A percentile compares a stretch with the other conserved stretches of the same genome.
Evolutionary conservation across 2,797 vertebrate genomes (phyloP).

Genomic region (Amniataba percoides): DNA sequence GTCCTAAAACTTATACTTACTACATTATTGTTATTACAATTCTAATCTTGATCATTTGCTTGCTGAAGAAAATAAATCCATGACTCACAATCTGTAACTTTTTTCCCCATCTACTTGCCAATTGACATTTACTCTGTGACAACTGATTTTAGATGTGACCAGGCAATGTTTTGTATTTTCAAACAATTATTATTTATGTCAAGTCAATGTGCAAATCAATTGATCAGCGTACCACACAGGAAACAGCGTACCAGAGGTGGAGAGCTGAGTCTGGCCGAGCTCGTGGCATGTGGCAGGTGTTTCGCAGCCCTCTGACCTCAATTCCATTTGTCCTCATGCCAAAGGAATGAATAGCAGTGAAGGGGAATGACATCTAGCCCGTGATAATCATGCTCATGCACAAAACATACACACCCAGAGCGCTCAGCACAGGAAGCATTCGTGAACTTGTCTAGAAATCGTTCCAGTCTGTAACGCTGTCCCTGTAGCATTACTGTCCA

Average conservation of each 20-base stretch:
- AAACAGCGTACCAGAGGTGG: constrained; percentile 48
- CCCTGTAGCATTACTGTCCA: constrained; percentile 43
- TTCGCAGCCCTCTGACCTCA: constrained; percentile 63
- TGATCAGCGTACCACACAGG: constrained; percentile 25
- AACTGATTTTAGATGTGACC: constrained; percentile 3
- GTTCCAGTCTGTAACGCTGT: constrained; percentile 32
- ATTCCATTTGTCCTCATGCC: constrained; percentile 69
- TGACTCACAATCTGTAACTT: neutral
- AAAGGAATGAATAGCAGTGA: constrained; percentile 66
- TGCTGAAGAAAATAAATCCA: neutral
- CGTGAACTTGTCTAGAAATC: constrained; percentile 51
- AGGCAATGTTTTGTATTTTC: constrained; percentile 1
- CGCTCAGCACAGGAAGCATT: constrained; percentile 26
- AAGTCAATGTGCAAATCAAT: constrained; percentile 32
- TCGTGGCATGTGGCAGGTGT: constrained; percentile 65
- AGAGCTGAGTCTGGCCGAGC: constrained; percentile 36
- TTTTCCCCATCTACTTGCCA: neutral
- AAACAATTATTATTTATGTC: constrained; percentile 5
- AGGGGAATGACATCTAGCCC: constrained; percentile 63
- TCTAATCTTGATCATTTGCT: neutral
- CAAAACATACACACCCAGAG: constrained; percentile 35
- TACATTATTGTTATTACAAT: neutral
- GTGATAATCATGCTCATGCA: constrained; percentile 26
- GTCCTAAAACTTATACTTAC: too few species aligned
- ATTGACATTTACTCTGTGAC: neutral